Percentiles rank a stretch among this genome's conserved stretches.
Evolutionary conservation across 2,797 vertebrate species (phyloP).

Genomic region (Melanotaenia boesemani): DNA sequence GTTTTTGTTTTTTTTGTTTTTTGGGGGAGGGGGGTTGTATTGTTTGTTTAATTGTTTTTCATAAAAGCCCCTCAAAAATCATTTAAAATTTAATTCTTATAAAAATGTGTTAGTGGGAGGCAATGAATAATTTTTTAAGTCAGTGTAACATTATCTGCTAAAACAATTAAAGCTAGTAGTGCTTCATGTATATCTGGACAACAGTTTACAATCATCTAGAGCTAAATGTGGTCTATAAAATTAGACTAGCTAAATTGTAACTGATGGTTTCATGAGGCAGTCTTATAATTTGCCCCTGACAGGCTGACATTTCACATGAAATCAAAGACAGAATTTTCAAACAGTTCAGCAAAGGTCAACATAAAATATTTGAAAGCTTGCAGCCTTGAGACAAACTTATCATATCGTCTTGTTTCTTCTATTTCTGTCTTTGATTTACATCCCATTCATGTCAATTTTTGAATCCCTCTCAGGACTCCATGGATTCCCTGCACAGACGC

Average conservation of each 20-base stretch:
- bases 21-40: too few species aligned
- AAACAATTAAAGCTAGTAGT: too few species aligned
- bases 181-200: too few species aligned
- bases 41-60: too few species aligned
- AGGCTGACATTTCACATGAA: not conserved
- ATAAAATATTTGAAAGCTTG: not conserved
- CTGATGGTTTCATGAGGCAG: not conserved
- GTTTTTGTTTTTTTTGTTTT: too few species aligned
- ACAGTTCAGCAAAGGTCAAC: not conserved
- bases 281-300: not conserved
- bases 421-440: not conserved
- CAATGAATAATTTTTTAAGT: too few species aligned
- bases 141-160: too few species aligned
- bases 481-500: conserved; percentile 86
- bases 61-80: too few species aligned
- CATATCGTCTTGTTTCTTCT: not conserved
- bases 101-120: too few species aligned
- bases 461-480: conserved; percentile 84
- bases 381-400: not conserved
- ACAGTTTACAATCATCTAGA: too few species aligned
- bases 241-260: not conserved
- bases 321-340: not conserved
- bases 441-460: not conserved
- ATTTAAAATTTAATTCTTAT: too few species aligned
- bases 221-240: not conserved